phyloP scores from a whole-genome alignment of 2,888 invertebrate species.

The Synergus laeviventris region DNA sequence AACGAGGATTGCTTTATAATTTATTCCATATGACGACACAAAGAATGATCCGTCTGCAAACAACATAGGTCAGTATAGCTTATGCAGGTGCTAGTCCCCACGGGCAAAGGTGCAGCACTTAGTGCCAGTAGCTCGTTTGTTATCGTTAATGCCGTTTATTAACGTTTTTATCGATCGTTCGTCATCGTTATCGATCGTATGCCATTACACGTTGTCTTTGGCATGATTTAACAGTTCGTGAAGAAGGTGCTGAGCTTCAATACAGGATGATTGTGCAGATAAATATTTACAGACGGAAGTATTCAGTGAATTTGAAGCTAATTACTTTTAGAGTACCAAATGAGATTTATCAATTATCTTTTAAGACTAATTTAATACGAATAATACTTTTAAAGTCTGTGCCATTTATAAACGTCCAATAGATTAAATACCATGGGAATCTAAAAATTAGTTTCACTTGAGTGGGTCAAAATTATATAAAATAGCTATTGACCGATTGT shows the following conservation, averaged over 20 bases:
- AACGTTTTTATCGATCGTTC: conserved; percentile 49
- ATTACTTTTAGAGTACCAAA: not conserved
- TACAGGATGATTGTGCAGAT: not conserved
- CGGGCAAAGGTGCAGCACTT: conserved; percentile 48
- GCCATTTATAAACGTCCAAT: not conserved
- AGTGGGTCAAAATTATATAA: not conserved
- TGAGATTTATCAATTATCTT: not conserved
- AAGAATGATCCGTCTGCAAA: not conserved
- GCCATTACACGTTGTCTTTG: conserved; percentile 46
- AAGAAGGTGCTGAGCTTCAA: not conserved
- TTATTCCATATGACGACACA: conserved; percentile 3
- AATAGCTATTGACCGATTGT: not conserved
- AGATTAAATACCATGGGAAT: not conserved
- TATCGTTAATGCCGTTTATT: conserved; percentile 51
- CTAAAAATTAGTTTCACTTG: not conserved
- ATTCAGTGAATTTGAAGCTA: not conserved
- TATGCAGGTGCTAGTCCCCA: conserved; percentile 43
- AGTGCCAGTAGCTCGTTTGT: conserved; percentile 46
- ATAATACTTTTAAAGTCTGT: not conserved
- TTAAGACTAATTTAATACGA: not conserved
- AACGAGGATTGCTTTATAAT: not conserved
- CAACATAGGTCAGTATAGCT: conserved; percentile 1
- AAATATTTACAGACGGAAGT: not conserved
- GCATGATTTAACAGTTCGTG: conserved; percentile 45
- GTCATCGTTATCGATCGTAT: conserved; percentile 55